phyloP scores from a whole-genome alignment of 1,140 invertebrate genomes.

The Brachionus asplanchnoidis region DNA sequence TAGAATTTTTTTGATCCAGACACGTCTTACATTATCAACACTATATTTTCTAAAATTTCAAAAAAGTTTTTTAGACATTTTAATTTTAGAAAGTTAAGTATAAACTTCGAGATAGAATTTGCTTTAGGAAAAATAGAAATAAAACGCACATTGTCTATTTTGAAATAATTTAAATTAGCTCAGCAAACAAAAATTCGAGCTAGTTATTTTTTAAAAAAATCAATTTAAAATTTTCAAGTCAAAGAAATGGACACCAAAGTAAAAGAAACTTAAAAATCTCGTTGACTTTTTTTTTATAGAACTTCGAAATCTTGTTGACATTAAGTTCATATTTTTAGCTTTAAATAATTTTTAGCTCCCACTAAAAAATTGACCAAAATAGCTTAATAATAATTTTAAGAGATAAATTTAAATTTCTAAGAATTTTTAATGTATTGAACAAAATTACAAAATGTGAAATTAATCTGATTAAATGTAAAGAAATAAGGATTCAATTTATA shows the following conservation, averaged over 20 bases:
- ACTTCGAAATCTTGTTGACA: neutral
- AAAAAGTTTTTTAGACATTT: neutral
- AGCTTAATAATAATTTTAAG: neutral
- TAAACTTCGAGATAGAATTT: neutral
- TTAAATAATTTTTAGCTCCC: no score
- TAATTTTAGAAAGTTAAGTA: neutral
- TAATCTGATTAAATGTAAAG: no score
- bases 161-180: conserved; percentile 40
- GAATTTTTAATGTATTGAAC: no score
- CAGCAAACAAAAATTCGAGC: neutral
- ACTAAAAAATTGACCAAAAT: neutral
- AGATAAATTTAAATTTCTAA: no score
- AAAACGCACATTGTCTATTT: conserved; percentile 55
- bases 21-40: neutral
- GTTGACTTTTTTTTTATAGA: neutral
- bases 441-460: no score
- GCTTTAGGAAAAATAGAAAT: neutral
- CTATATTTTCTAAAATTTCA: neutral
- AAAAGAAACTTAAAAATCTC: neutral
- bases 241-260: neutral
- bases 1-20: neutral
- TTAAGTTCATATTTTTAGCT: neutral
- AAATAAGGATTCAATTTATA: no score
- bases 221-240: neutral
- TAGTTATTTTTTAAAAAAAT: neutral